Base-by-base conservation (phyloP, 2,113 vertebrate genomes). In the Bothrops jararaca region DNA sequence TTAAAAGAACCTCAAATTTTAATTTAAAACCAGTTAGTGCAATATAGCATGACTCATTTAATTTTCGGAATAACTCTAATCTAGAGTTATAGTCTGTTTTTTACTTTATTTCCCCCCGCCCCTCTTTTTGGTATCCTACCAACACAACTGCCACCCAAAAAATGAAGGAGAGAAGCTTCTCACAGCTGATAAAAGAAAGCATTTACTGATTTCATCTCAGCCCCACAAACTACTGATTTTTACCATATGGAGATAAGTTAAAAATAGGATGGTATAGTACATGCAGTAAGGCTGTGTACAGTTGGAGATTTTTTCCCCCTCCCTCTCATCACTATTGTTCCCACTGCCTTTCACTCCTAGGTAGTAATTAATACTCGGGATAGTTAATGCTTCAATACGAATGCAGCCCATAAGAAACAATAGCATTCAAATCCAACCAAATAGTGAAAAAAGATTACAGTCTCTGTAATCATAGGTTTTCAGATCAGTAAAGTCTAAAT, bases 381-480 rank as follows among this genome's bases (percentile, higher is more conserved):
- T 92, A 94, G 91, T 64, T 93, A 95, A 93, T 94, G 94, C 94
- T 93, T 94, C 91, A 91, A 50, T 69, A 93, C 95, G 93, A 94
- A 91, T 92, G 85, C 85, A 45, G 58, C 85, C 85, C 87, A 88
- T 89, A 87, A 87, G 86, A 94, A 97, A 96, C 95, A 97, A 97
- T 97, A 95, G 94, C 53, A 93, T 95, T 96, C 94, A 96, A 95
- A 93, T 93, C 91, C 93, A 95, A 95, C 95, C 95, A 97, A 94
- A 93, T 48, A 95, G 91, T 56, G 93, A 93, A 64, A 95, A 95
- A 95, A 93, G 0, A 96, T 95, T 96, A 85, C 64, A 93, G 94
- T 52, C 48, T 91, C 50, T 64, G 74, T 96, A 96, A 97, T 97
- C 94, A 95, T 0, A 45, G 95, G 69, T 95, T 95, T 93, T 93